Base-by-base conservation (phyloP, 2,888 invertebrate species). In the Abrostola triplasia region DNA sequence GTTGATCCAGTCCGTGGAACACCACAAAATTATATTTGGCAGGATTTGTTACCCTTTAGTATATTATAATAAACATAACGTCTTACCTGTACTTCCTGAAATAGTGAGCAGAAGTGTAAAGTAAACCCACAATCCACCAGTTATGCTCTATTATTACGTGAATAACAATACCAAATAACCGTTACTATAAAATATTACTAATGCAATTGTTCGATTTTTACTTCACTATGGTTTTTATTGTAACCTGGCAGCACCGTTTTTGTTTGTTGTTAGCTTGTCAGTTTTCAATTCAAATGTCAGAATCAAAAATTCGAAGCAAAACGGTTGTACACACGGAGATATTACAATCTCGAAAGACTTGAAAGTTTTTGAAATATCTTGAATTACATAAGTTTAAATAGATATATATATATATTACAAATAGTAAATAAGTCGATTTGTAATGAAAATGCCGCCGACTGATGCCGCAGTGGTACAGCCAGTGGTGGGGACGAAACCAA, bases 401-500 rank as follows among this genome's bases (percentile, higher is more conserved):
- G n/a, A n/a, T n/a, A n/a, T n/a, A n/a, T n/a, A n/a, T n/a, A n/a
- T 44, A 13, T 0, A 13, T 12, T 44, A 13, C 6, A 0, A 13
- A 13, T 13, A 44, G 44, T 44, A 13, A 13, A 12, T 13, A 13
- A 44, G 13, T 13, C n/a, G n/a, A 13, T 13, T 44, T 10, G 2
- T 40, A 10, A 2, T 40, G 24, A 84, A 68, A 64, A 92, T 92
- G 92, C 84, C 90, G 61, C 84, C 89, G 6, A 84, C 83, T n/a
- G 90, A 90, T 41, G 76, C 76, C 0, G 90, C 89, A 35, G 68
- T 83, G 12, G 73, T 82, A 41, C 84, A 83, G 69, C 59, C 85
- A 40, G 80, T 84, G 44, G 61, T 78, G n/a, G 65, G 77, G 48
- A 59, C 69, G 11, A 92, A 90, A 78, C 91, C 93, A 9, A 94